Base-by-base conservation (phyloP, 2,113 vertebrate species). In the Cyphomyrus discorhynchus region DNA sequence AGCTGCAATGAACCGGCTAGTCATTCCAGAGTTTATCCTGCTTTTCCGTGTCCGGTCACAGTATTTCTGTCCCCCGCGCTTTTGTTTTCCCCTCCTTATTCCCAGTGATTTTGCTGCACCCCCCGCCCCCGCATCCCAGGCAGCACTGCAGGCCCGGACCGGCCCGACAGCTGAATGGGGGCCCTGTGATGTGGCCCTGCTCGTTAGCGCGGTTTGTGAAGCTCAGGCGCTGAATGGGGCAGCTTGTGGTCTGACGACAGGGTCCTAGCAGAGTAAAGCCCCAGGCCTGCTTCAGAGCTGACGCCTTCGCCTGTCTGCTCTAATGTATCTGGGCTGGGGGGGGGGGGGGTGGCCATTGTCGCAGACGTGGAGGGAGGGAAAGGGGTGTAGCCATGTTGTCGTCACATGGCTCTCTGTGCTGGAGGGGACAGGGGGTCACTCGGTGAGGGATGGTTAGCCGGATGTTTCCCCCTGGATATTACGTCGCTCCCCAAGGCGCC, bases 181-280 rank as follows among this genome's bases (percentile, higher is more conserved):
- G 92, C 89, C 92, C 93, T 93, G 91, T 94, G 92, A 93, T 91
- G 92, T 91, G 87, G 50, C 21, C 21, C 21, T 82, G 93, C 95
- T 96, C 95, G 95, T 96, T 96, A 95, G 94, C 92, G 94, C 93
- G 94, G 93, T 95, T 96, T 95, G 93, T 93, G 92, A 94, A 94
- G 95, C 93, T 90, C 91, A 90, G 93, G 92, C 93, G 56, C 93
- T 95, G 93, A 95, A 95, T 94, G 93, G 93, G 93, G 90, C 90
- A 89, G 94, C 94, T 95, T 95, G 94, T 95, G 94, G 93, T 95
- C 92, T 94, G 93, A 93, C 93, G 94, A 94, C 94, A 92, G 95
- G 92, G 91, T 88, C 91, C 88, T 84, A 88, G 90, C 88, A 82
- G 91, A 88, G 86, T 21, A 42, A 87, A 90, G 62, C 92, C 92